Percentiles rank a stretch among this genome's conserved stretches.
These are phyloP conservation scores for Xenopus borealis DNA, from an alignment of 2,113 vertebrate genomes.

Conservation along the genomic window DNA sequence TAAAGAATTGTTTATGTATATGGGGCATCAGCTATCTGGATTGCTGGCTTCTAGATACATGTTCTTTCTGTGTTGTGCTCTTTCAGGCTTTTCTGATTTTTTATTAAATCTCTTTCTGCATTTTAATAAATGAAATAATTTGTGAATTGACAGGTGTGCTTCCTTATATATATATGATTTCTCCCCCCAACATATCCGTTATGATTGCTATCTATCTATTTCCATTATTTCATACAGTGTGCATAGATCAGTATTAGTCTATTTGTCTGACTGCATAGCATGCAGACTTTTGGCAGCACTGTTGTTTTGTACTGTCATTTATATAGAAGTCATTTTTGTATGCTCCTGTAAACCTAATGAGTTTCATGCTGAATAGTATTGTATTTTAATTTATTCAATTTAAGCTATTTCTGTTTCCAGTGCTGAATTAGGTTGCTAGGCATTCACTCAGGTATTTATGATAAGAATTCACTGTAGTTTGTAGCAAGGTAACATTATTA, in stretches of 20 bases:
- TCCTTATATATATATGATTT: too few relatives aligned
- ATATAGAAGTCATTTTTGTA: neutral
- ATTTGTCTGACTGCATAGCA: neutral
- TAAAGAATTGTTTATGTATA: too few relatives aligned
- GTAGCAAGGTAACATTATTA: neutral
- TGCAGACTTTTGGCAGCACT: neutral
- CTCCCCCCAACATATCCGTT: too few relatives aligned
- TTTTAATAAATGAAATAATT: too few relatives aligned
- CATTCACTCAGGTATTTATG: conserved; percentile 1
- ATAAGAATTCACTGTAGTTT: neutral
- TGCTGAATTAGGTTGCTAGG: neutral
- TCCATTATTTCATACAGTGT: neutral
- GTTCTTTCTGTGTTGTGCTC: too few relatives aligned
- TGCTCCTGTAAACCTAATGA: neutral
- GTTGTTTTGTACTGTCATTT: neutral
- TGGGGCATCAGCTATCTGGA: too few relatives aligned
- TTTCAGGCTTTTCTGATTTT: too few relatives aligned
- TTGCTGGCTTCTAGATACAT: too few relatives aligned
- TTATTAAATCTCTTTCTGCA: too few relatives aligned
- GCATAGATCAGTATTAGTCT: neutral
- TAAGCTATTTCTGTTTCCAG: conserved; percentile 1
- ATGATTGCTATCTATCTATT: neutral
- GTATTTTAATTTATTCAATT: conserved; percentile 12
- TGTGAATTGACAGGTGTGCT: too few relatives aligned
- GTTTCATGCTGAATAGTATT: neutral